phyloP scores from a whole-genome alignment of 1,140 invertebrate genomes.

The Drosophila yakuba region DNA sequence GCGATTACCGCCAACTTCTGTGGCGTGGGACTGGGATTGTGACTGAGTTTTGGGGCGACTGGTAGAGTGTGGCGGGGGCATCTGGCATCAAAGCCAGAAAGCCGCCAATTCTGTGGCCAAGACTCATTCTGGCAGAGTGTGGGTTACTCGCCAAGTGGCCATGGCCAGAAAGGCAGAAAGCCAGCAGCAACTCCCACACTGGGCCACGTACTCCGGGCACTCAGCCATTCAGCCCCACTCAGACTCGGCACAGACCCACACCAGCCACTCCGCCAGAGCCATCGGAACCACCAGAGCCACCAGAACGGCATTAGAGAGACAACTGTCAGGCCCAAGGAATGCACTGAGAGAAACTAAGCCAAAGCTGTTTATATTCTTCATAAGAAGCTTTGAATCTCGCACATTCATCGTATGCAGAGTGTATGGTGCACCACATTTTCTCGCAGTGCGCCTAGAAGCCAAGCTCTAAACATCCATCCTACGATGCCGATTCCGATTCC shows the following conservation, averaged over 20 bases:
- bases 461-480: too few species aligned
- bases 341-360: background rate
- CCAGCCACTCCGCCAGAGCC: constrained; percentile 6
- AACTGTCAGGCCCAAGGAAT: constrained; percentile 6
- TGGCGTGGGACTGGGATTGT: constrained; percentile 26
- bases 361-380: too few species aligned
- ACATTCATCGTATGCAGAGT: too few species aligned
- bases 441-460: constrained; percentile 2
- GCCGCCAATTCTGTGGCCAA: constrained; percentile 58
- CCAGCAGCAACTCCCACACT: constrained; percentile 43
- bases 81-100: constrained; percentile 45
- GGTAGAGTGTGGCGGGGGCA: too few species aligned
- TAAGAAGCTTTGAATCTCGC: too few species aligned
- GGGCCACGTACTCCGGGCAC: constrained; percentile 9
- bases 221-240: background rate
- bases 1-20: constrained; percentile 15
- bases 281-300: background rate
- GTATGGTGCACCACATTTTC: background rate
- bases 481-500: constrained; percentile 28
- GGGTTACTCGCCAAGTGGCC: constrained; percentile 60
- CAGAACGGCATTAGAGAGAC: constrained; percentile 9
- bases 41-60: background rate
- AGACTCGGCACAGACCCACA: constrained; percentile 1
- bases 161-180: constrained; percentile 45
- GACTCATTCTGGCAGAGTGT: constrained; percentile 43